Evolutionary conservation across 30 jellyfish, hydroid and myxozoan genomes (phyloP).

Genomic region (Clytia hemisphaerica): DNA sequence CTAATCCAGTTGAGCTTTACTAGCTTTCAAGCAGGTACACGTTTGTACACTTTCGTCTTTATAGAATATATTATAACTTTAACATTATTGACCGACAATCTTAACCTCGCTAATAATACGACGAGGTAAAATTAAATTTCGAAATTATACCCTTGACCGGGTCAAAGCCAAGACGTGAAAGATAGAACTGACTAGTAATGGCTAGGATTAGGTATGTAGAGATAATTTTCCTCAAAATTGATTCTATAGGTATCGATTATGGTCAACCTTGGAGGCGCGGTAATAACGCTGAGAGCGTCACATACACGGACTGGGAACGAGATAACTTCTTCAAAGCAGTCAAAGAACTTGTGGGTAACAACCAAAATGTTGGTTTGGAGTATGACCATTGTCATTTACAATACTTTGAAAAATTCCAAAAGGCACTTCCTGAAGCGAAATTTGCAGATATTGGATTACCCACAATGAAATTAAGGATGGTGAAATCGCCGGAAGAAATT

Average conservation of each 20-base stretch:
- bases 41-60: no score
- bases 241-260: slow-evolving; percentile 51
- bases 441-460: slow-evolving; percentile 49
- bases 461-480: slow-evolving; percentile 62
- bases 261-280: slow-evolving; percentile 93
- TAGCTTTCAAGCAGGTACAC: no score
- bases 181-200: no score
- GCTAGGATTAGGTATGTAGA: no score
- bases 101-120: no score
- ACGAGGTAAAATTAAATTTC: no score
- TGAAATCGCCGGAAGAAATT: slow-evolving; percentile 74
- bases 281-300: slow-evolving; percentile 59
- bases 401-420: slow-evolving; percentile 42
- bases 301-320: slow-evolving; percentile 86
- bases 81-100: no score
- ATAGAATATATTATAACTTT: no score
- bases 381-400: slow-evolving; percentile 51
- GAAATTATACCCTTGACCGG: no score
- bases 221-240: background rate
- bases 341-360: slow-evolving; percentile 54
- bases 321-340: slow-evolving; percentile 65
- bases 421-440: slow-evolving; percentile 61
- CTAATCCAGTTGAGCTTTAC: no score
- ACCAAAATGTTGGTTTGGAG: slow-evolving; percentile 54
- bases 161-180: no score